These are phyloP conservation scores for Temnothorax curvispinosus DNA, from an alignment of 1,140 invertebrate species.

Conservation along the genomic window DNA sequence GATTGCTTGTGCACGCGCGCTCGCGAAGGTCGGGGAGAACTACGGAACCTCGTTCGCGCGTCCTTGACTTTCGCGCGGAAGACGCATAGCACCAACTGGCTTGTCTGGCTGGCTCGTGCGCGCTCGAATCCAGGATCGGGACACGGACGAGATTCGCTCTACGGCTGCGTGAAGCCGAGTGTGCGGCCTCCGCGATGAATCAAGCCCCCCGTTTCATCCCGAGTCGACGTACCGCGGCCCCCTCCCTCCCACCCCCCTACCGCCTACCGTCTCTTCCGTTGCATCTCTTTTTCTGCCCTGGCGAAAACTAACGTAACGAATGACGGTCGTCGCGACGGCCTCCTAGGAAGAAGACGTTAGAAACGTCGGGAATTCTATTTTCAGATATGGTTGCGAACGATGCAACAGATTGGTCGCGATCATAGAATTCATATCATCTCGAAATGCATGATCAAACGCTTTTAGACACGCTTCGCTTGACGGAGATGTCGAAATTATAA, in stretches of 20 bases:
- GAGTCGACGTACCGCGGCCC: constrained; percentile 65
- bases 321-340: background rate
- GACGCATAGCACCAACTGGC: constrained; percentile 66
- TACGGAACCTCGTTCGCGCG: constrained; percentile 63
- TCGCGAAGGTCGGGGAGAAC: constrained; percentile 56
- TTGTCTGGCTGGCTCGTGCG: constrained; percentile 33
- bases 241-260: background rate
- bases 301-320: constrained; percentile 12
- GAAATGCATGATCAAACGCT: background rate
- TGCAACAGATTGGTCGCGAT: constrained; percentile 1
- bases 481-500: background rate
- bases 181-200: constrained; percentile 73
- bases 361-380: constrained; percentile 15
- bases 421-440: background rate
- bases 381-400: background rate
- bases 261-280: constrained; percentile 18
- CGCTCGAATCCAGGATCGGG: constrained; percentile 70
- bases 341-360: background rate
- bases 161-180: constrained; percentile 78
- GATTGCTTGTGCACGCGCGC: constrained; percentile 21
- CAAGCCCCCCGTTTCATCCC: constrained; percentile 71
- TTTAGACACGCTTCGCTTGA: constrained; percentile 17
- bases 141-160: constrained; percentile 72
- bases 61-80: constrained; percentile 76
- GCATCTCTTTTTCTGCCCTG: constrained; percentile 42